A percentile compares a stretch with the other conserved stretches of the same genome.
These are phyloP conservation scores for Melanotaenia trifasciata DNA, from an alignment of 2,797 vertebrate species.

Conservation along the genomic window DNA sequence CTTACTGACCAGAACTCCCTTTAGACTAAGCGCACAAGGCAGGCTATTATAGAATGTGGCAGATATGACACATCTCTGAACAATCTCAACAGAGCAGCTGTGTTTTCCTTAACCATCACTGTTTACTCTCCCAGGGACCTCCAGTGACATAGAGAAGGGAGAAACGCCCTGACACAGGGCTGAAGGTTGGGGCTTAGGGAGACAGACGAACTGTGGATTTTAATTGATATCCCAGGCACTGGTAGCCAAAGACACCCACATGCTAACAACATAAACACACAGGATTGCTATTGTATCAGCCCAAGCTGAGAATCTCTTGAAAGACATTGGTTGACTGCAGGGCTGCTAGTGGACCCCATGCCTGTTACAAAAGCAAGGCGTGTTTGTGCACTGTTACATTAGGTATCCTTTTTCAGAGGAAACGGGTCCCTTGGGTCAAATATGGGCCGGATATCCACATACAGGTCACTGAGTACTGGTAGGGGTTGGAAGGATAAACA, in stretches of 20 bases:
- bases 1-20: slow-evolving; percentile 70
- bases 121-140: slow-evolving; percentile 92
- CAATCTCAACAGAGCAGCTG: slow-evolving; percentile 90
- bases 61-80: slow-evolving; percentile 90
- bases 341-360: slow-evolving; percentile 90
- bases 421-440: slow-evolving; percentile 96
- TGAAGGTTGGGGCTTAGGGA: slow-evolving; percentile 70
- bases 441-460: slow-evolving; percentile 96
- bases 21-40: slow-evolving; percentile 74
- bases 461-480: slow-evolving; percentile 93
- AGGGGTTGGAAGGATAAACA: slow-evolving; percentile 90
- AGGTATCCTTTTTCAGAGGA: slow-evolving; percentile 98
- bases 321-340: slow-evolving; percentile 84
- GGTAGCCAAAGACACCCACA: slow-evolving; percentile 92
- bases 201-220: slow-evolving; percentile 81
- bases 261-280: slow-evolving; percentile 94
- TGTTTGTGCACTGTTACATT: slow-evolving; percentile 98
- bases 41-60: slow-evolving; percentile 81
- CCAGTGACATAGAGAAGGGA: slow-evolving; percentile 87
- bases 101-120: slow-evolving; percentile 95
- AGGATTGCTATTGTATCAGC: slow-evolving; percentile 94
- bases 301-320: slow-evolving; percentile 88
- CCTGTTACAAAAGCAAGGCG: slow-evolving; percentile 95
- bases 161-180: slow-evolving; percentile 69
- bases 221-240: slow-evolving; percentile 99